Evolutionary conservation across 2,888 invertebrate genomes (phyloP).

Genomic region (Callyntrura sp.): DNA sequence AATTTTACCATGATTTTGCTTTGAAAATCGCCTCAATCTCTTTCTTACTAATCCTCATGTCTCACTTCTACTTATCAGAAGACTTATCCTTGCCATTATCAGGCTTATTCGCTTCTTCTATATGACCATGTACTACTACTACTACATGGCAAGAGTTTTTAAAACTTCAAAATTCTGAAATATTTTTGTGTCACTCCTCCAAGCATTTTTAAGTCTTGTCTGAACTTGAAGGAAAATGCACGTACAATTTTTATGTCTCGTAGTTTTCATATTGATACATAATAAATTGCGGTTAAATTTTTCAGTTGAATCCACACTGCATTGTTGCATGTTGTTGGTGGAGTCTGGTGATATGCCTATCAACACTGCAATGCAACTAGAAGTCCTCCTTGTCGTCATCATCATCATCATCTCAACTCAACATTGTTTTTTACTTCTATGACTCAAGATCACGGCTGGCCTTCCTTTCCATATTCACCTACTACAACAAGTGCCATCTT

Average conservation of each 20-base stretch:
- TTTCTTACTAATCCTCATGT: neutral
- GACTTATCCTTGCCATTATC: too few relatives aligned
- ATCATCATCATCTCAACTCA: conserved; percentile 37
- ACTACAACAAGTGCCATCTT: conserved; percentile 61
- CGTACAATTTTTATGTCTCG: conserved; percentile 24
- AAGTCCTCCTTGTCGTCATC: conserved; percentile 3
- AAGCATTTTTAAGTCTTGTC: neutral
- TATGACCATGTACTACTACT: too few relatives aligned
- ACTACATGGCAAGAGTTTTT: too few relatives aligned
- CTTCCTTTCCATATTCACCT: conserved; percentile 77
- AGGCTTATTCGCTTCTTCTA: too few relatives aligned
- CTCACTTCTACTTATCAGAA: neutral
- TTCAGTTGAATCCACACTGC: conserved; percentile 32
- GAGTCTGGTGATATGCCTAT: neutral
- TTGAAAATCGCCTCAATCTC: neutral
- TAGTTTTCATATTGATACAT: conserved; percentile 35
- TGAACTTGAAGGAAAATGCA: conserved; percentile 35
- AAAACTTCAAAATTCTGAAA: neutral
- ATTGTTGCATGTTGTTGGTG: neutral
- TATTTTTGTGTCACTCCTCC: neutral
- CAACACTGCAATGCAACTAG: conserved; percentile 14
- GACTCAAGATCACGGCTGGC: conserved; percentile 76
- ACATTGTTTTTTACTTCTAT: conserved; percentile 47
- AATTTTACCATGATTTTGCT: neutral
- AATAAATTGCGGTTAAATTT: conserved; percentile 60